Base-by-base conservation (phyloP, 2,113 vertebrate species). In the Otolemur garnettii region DNA sequence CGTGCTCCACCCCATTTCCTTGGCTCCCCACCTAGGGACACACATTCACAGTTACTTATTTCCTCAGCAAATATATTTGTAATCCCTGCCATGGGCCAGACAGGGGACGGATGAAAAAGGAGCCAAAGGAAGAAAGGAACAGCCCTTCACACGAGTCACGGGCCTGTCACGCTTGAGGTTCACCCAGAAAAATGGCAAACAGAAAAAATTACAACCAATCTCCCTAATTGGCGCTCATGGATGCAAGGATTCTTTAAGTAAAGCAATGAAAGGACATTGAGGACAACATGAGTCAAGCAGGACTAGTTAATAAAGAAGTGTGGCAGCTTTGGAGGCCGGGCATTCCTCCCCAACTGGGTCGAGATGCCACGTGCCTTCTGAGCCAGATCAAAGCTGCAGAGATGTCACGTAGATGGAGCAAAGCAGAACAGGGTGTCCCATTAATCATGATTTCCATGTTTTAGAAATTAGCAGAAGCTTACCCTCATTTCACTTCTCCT, bases 291-390 rank as follows among this genome's bases (percentile, higher is more conserved):
- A 72, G 55, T 42, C 69, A 11, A 28, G 68, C 24, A 6, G 38
- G 87, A 71, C 28, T 2, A 11, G 35, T 38, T 33, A 28, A 60
- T 24, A 28, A 87, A 69, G 69, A 81, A 86, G 69, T 2, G 35
- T 24, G 55, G 71, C n/a, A 21, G 24, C 59, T 91, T 24, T 4
- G 14, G n/a, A 19, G 3, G 35, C 45, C 53, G 7, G 60, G 45
- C 17, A 15, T 22, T 4, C 14, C 28, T 8, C 3, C 21, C 7
- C 3, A 24, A 21, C 12, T 14, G 2, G 0, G 38, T 28, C n/a
- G n/a, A 5, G 15, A 57, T 1, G 5, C 64, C 57, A 0, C 2
- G 0, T 0, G 0, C 26, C 64, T 0, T 1, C 50, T 0, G 4
- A 45, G 59, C 57, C 50, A 11, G 84, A 12, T 24, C 24, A 28